These are phyloP conservation scores for Drosophila hamatofila DNA, from an alignment of 2,888 invertebrate species.

Conservation along the genomic window DNA sequence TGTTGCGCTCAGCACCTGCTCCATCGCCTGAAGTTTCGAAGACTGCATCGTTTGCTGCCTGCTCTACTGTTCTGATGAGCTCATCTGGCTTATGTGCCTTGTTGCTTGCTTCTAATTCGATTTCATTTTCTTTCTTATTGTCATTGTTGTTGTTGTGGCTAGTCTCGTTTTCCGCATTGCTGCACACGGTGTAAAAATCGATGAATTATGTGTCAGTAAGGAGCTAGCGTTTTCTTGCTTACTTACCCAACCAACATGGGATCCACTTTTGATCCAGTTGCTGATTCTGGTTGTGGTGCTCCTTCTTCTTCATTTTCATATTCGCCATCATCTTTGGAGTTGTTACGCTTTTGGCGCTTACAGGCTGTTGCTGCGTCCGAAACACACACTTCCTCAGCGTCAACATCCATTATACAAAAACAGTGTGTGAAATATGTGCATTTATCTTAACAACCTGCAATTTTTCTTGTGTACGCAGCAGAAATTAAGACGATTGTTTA, in stretches of 20 bases:
- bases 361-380: slow-evolving; percentile 36
- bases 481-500: slow-evolving; percentile 59
- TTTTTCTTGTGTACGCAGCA: slow-evolving; percentile 53
- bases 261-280: slow-evolving; percentile 5
- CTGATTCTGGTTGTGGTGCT: background rate
- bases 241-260: slow-evolving; percentile 26
- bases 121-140: slow-evolving; percentile 10
- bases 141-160: slow-evolving; percentile 39
- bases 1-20: background rate
- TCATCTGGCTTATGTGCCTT: slow-evolving; percentile 10
- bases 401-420: slow-evolving; percentile 50
- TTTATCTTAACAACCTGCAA: background rate
- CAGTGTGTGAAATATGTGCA: background rate
- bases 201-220: slow-evolving; percentile 9
- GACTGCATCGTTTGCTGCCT: background rate
- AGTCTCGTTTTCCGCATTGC: slow-evolving; percentile 26
- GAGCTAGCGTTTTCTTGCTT: background rate
- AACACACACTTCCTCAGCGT: slow-evolving; percentile 28
- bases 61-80: background rate
- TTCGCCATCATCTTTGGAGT: slow-evolving; percentile 23
- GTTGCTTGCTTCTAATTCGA: background rate
- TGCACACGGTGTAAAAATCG: slow-evolving; percentile 37
- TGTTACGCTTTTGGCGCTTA: slow-evolving; percentile 60
- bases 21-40: background rate
- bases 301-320: slow-evolving; percentile 11